These are phyloP conservation scores for Drosophila affinis DNA, from an alignment of 2,888 invertebrate species.

Conservation along the genomic window DNA sequence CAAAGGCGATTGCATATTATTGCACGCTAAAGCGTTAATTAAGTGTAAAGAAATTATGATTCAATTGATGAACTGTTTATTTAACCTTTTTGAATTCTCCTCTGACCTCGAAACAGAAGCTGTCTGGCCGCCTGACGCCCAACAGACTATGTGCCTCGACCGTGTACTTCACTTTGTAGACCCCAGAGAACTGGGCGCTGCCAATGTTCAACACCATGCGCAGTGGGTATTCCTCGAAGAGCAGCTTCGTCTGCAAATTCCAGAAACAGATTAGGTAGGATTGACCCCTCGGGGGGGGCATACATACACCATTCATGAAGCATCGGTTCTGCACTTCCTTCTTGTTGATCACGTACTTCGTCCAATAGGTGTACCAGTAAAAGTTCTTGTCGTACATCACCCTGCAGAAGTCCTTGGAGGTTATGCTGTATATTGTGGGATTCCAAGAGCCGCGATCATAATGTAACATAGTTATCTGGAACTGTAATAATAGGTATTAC, in stretches of 20 bases:
- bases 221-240: background rate
- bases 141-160: background rate
- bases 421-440: conserved; percentile 2
- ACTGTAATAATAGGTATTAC: conserved; percentile 3
- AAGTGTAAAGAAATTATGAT: conserved; percentile 16
- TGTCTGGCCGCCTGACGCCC: background rate
- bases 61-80: background rate
- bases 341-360: conserved; percentile 13
- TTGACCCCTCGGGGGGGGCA: background rate
- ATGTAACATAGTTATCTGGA: accelerated
- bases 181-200: background rate
- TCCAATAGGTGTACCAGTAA: conserved; percentile 36
- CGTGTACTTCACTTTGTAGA: background rate
- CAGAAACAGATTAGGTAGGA: background rate
- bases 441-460: conserved; percentile 33
- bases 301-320: conserved; percentile 35
- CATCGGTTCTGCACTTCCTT: conserved; percentile 25
- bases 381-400: conserved; percentile 15
- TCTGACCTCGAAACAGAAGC: background rate
- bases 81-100: background rate
- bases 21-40: background rate
- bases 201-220: background rate
- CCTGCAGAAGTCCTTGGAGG: background rate
- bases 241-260: conserved; percentile 20
- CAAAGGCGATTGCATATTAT: background rate